Percentiles rank a stretch among this genome's conserved stretches.
Conservation (phyloP, 2,797 vertebrate genomes). For the Falco peregrinus region DNA sequence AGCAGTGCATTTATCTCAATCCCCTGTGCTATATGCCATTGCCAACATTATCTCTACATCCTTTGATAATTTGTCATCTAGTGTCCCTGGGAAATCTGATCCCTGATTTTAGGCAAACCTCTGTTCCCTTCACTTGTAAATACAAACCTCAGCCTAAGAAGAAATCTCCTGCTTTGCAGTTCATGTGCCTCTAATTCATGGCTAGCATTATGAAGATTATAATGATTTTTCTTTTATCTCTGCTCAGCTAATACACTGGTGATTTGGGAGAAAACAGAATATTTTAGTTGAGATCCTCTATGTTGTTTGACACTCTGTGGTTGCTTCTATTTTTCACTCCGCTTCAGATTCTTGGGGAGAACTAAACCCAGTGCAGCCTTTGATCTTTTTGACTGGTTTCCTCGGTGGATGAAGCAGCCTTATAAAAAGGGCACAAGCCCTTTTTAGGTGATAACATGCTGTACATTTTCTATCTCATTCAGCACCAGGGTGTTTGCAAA, state of each 20-base stretch:
- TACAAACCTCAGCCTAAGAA: neutral
- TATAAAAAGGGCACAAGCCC: slow-evolving; percentile 1
- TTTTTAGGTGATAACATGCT: slow-evolving; percentile 23
- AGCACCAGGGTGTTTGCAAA: slow-evolving; percentile 16
- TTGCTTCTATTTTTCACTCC: slow-evolving; percentile 27
- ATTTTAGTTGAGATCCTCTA: slow-evolving; percentile 32
- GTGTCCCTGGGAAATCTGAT: slow-evolving; percentile 1
- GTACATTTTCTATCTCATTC: slow-evolving; percentile 51
- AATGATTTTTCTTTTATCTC: slow-evolving; percentile 39
- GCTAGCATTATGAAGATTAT: slow-evolving; percentile 38
- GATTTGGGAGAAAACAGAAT: slow-evolving; percentile 29
- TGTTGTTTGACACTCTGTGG: slow-evolving; percentile 20
- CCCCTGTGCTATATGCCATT: neutral
- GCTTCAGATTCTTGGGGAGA: slow-evolving; percentile 37
- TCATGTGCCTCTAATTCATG: slow-evolving; percentile 29
- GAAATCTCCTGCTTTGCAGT: neutral
- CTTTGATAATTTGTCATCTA: slow-evolving; percentile 44
- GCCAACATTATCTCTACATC: slow-evolving; percentile 42
- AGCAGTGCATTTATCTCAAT: slow-evolving; percentile 42
- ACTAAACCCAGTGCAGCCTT: slow-evolving; percentile 1
- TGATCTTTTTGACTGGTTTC: slow-evolving; percentile 55
- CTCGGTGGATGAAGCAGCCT: slow-evolving; percentile 39
- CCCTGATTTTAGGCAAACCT: slow-evolving; percentile 9
- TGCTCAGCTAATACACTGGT: neutral
- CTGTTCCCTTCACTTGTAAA: slow-evolving; percentile 29